Percentiles rank a stretch among this genome's conserved stretches.
phyloP scores from a whole-genome alignment of 2,888 invertebrate genomes.

The Epirrhoe tristata region DNA sequence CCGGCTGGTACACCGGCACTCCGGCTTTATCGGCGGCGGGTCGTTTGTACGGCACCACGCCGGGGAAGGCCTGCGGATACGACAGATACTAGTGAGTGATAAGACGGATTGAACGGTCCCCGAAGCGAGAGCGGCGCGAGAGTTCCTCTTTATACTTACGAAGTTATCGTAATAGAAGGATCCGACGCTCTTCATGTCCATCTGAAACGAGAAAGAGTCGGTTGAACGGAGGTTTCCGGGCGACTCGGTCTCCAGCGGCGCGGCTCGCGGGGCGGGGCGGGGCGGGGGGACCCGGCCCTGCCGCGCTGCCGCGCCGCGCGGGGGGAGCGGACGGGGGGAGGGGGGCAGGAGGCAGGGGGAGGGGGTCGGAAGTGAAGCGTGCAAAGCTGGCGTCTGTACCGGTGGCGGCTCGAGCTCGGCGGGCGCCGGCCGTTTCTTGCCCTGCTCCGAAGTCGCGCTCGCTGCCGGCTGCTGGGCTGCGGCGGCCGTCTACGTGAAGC shows the following conservation, averaged over 20 bases:
- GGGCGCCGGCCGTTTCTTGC: conserved; percentile 97
- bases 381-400: conserved; percentile 93
- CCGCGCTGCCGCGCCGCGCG: conserved; percentile 55
- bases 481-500: conserved; percentile 85
- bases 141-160: conserved; percentile 88
- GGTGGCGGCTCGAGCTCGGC: conserved; percentile 89
- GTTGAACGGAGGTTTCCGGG: conserved; percentile 69
- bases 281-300: conserved; percentile 62
- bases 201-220: conserved; percentile 90
- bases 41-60: conserved; percentile 98
- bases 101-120: conserved; percentile 34
- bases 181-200: conserved; percentile 98
- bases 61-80: conserved; percentile 93
- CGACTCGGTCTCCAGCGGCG: conserved; percentile 63
- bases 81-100: conserved; percentile 38
- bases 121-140: conserved; percentile 11
- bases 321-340: conserved; percentile 66
- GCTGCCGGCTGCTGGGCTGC: conserved; percentile 87
- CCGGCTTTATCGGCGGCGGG: conserved; percentile 98
- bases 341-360: conserved; percentile 65
- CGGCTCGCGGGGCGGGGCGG: conserved; percentile 58
- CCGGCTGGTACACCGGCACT: conserved; percentile 97
- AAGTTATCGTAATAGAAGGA: conserved; percentile 98
- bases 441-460: conserved; percentile 91
- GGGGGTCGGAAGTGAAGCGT: conserved; percentile 82